phyloP scores from a whole-genome alignment of 1,140 invertebrate species.

The Meloidogyne chitwoodi region DNA sequence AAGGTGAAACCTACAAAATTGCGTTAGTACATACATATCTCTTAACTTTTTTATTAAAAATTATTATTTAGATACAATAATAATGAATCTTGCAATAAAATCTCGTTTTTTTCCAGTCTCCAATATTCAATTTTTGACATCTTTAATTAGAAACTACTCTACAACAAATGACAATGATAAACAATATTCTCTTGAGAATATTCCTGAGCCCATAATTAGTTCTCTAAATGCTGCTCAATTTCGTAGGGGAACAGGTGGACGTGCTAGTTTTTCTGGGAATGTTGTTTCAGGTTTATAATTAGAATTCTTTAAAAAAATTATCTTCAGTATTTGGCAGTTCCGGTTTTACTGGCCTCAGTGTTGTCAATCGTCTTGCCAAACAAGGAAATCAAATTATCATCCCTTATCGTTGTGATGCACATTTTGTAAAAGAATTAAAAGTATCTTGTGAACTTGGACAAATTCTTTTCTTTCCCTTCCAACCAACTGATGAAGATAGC shows the following conservation, averaged over 20 bases:
- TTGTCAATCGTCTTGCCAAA: slow-evolving; percentile 76
- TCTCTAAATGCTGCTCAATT: slow-evolving; percentile 35
- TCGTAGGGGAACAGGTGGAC: slow-evolving; percentile 68
- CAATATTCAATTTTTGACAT: background rate
- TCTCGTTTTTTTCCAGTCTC: background rate
- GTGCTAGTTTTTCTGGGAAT: slow-evolving; percentile 89
- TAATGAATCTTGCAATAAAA: background rate
- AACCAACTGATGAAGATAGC: slow-evolving; percentile 80
- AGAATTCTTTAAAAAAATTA: background rate
- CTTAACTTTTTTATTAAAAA: too few relatives aligned
- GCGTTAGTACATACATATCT: too few relatives aligned
- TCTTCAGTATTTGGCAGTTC: slow-evolving; percentile 75
- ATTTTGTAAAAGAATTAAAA: slow-evolving; percentile 73
- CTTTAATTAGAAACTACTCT: background rate
- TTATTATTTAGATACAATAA: too few relatives aligned
- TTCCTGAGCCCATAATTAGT: slow-evolving; percentile 33
- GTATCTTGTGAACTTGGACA: slow-evolving; percentile 89
- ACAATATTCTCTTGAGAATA: slow-evolving; percentile 23
- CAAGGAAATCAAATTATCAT: slow-evolving; percentile 76
- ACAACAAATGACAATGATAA: background rate
- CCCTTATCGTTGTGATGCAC: slow-evolving; percentile 82
- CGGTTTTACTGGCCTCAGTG: slow-evolving; percentile 79
- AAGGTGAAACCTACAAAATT: too few relatives aligned
- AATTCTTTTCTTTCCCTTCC: slow-evolving; percentile 76
- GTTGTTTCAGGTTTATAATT: slow-evolving; percentile 75